Conservation (phyloP, 2,113 vertebrate species). For the Serilophus lunatus region DNA sequence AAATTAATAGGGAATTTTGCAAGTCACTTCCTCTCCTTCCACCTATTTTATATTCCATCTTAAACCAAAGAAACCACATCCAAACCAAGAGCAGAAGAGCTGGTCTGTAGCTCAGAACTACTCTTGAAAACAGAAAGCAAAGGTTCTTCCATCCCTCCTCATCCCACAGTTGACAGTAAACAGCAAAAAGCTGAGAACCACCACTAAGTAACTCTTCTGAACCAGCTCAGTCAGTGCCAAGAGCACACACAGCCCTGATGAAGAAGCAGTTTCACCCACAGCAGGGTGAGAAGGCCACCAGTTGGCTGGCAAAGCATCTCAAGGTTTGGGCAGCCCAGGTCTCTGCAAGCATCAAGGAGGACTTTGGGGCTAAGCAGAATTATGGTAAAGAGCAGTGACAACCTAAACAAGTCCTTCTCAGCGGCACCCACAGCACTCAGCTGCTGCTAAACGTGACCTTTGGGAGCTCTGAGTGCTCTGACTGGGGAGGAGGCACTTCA, state of each 20-base stretch:
- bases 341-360: background rate
- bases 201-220: background rate
- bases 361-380: background rate
- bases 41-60: too few relatives aligned
- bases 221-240: background rate
- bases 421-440: background rate
- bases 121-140: background rate
- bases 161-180: background rate
- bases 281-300: accelerated
- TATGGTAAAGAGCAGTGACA: background rate
- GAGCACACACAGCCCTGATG: background rate
- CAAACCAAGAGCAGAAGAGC: background rate
- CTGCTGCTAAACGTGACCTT: background rate
- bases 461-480: background rate
- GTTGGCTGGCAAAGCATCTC: background rate
- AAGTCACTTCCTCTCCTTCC: background rate
- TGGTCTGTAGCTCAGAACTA: background rate
- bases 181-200: background rate
- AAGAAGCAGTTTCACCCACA: background rate
- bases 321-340: background rate
- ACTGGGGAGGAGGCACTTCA: background rate
- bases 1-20: background rate
- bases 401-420: background rate
- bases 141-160: background rate
- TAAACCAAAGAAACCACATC: background rate